Evolutionary conservation across 30 jellyfish, hydroid and myxozoan genomes (phyloP), one percentile per base, ranked within the genome.

Genomic region (Morbakka virulenta): DNA sequence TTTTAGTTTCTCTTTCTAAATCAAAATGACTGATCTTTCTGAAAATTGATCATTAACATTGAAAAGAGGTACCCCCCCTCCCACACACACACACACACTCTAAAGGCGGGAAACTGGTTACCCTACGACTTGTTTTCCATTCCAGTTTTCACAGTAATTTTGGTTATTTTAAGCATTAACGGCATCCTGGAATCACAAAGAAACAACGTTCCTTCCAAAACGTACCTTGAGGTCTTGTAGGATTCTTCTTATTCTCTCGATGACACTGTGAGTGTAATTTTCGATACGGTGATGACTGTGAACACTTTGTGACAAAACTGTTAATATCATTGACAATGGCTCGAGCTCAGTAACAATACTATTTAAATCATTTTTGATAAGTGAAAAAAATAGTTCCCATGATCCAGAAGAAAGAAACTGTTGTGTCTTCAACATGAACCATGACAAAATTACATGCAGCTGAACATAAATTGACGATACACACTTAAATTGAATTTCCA

Each of bases 351-450:
- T 41, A 41, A 41, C 57, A 6, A 41, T 17, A 6, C 13, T 41
- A 17, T 41, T 41, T 17, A 41, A 41, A 47, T 85, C 95, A 62
- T 68, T 62, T 26, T 17, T 53, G 14, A 83, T 47, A 0, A 85
- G 41, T 4, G 83, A 35, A 20, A 35, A 80, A 35, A 28, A 85
- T 52, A 64, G 82, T 49, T 85, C 91, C 95, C 95, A 85, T 0
- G 95, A 66, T 14, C 82, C 95, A 23, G 95, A 85, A 20, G 95
- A 67, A 29, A 76, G 50, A 22, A 75, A 76, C 49, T 85, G 90
- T 32, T 85, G 95, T 32, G 83, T 41, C 35, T 76, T 85, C 26
- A 65, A 62, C 29, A 67, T 80, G 49, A 85, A 32, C 95, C 95
- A 85, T 52, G 69, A 51, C 1, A 67, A 34, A 68, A 79, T 68